These are phyloP conservation scores for Volucella inanis DNA, from an alignment of 2,888 invertebrate species.

Conservation along the genomic window DNA sequence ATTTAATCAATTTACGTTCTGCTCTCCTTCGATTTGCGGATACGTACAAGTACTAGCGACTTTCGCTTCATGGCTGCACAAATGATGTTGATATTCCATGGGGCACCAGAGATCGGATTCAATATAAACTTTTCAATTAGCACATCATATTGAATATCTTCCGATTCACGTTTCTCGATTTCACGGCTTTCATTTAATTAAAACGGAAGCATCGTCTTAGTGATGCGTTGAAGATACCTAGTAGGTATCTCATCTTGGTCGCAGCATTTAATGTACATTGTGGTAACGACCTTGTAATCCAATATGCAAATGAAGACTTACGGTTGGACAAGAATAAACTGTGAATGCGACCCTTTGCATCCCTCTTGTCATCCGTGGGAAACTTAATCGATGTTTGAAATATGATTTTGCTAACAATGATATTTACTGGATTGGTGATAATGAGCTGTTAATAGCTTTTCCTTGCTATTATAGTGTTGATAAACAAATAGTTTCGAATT, in stretches of 20 bases:
- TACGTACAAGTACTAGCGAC: too few relatives aligned
- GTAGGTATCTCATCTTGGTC: too few relatives aligned
- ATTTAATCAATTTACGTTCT: too few relatives aligned
- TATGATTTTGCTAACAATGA: neutral
- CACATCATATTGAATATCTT: slow-evolving; percentile 47
- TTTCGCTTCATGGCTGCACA: too few relatives aligned
- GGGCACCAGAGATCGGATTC: slow-evolving; percentile 13
- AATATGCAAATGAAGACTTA: neutral
- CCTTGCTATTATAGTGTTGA: too few relatives aligned
- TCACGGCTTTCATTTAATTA: neutral
- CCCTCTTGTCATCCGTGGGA: too few relatives aligned
- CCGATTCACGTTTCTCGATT: too few relatives aligned
- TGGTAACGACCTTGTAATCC: neutral
- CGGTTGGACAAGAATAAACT: neutral
- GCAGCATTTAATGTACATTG: neutral
- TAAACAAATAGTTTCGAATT: too few relatives aligned
- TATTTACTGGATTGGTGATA: too few relatives aligned
- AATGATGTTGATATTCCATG: slow-evolving; percentile 1
- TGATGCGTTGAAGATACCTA: neutral
- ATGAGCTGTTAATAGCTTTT: too few relatives aligned
- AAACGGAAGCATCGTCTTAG: neutral
- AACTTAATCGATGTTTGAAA: neutral
- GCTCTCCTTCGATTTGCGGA: too few relatives aligned
- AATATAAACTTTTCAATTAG: slow-evolving; percentile 56
- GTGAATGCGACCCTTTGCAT: too few relatives aligned